phyloP scores from a whole-genome alignment of 1,140 invertebrate genomes.

The Cepaea nemoralis region DNA sequence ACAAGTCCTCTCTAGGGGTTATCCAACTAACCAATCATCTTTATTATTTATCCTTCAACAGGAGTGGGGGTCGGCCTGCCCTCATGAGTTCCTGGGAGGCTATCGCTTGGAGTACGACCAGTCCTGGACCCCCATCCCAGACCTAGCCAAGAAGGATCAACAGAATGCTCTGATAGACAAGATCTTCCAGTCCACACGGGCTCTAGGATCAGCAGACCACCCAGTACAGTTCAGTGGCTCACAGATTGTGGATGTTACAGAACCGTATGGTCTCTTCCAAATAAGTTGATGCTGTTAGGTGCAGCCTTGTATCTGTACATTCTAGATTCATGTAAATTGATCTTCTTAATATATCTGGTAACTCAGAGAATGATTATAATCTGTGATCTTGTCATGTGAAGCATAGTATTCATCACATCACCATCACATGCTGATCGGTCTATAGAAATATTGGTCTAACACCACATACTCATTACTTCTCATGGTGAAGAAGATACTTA shows the following conservation, averaged over 20 bases:
- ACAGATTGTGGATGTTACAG: slow-evolving; percentile 8
- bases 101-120: slow-evolving; percentile 80
- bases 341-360: too few relatives aligned
- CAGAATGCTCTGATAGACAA: slow-evolving; percentile 64
- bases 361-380: too few relatives aligned
- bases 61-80: slow-evolving; percentile 78
- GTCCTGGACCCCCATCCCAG: slow-evolving; percentile 77
- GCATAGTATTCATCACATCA: too few relatives aligned
- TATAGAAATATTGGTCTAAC: too few relatives aligned
- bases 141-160: slow-evolving; percentile 45
- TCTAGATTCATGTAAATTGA: too few relatives aligned
- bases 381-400: too few relatives aligned
- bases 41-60: slow-evolving; percentile 58
- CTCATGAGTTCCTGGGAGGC: slow-evolving; percentile 78
- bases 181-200: slow-evolving; percentile 53
- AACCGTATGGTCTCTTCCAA: background rate
- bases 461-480: too few relatives aligned
- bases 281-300: background rate
- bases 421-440: too few relatives aligned
- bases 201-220: background rate
- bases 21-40: background rate
- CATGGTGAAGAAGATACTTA: too few relatives aligned
- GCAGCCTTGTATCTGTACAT: too few relatives aligned
- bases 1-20: background rate
- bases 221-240: background rate